These are phyloP conservation scores for Platygyra sinensis DNA, from an alignment of 64 coral and sea anemone species.

Conservation along the genomic window DNA sequence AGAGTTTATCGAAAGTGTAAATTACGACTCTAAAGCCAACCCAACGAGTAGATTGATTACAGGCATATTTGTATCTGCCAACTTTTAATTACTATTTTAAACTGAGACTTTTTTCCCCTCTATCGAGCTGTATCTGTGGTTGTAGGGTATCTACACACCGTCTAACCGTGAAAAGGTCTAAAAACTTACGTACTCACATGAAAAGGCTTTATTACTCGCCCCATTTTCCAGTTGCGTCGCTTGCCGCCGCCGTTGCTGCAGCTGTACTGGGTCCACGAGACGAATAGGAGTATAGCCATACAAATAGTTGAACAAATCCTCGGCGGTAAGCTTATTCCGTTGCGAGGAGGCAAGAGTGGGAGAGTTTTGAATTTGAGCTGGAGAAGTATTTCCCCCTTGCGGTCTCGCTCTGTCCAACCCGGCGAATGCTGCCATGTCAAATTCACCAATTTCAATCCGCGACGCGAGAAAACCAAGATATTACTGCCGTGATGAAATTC, in stretches of 20 bases:
- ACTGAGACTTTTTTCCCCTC: neutral
- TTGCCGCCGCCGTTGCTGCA: conserved; percentile 63
- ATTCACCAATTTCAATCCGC: neutral
- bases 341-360: neutral
- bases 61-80: neutral
- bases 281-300: conserved; percentile 89
- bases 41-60: neutral
- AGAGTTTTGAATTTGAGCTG: conserved; percentile 7
- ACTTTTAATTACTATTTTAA: neutral
- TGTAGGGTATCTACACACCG: neutral
- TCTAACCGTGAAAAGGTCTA: neutral
- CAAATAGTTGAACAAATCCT: conserved; percentile 87
- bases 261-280: conserved; percentile 74
- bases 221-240: conserved; percentile 48
- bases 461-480: neutral
- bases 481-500: neutral
- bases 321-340: conserved; percentile 46
- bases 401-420: neutral
- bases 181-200: conserved; percentile 37
- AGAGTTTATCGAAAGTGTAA: neutral
- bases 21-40: neutral
- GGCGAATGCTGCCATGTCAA: conserved; percentile 19
- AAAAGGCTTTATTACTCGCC: neutral
- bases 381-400: neutral
- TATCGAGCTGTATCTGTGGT: neutral